Evolutionary conservation across 2,113 vertebrate genomes (phyloP), one percentile per base, ranked within the genome.

Genomic region (Melanotaenia duboulayi): DNA sequence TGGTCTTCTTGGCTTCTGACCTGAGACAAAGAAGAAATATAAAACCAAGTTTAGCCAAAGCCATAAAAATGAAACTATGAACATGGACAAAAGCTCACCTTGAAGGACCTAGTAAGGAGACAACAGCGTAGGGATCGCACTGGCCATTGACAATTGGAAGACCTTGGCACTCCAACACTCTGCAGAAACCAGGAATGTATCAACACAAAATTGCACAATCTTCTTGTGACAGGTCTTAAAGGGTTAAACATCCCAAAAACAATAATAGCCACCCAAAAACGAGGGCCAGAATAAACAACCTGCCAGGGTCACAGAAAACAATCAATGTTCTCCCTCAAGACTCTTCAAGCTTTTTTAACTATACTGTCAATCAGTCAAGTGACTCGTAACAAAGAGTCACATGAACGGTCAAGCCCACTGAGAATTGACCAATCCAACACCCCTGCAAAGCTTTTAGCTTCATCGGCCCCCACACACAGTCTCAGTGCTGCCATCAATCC

Each of bases 1-100:
- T 99, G 7, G 97, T 99, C 93, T 99, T 99, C 91, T 99, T 99
- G 52, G 95, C 96, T 89, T 99, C 98, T 2, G 97, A 96, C 90
- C 98, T 99, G 89, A 56, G 61, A 65, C 32, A 57, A 55, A 40
- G 65, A 78, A 74, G 10, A n/a, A 9, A 59, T 23, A 55, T 50
- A 6, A 71, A 65, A 16, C 2, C 32, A 14, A 2, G n/a, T 37
- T 40, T 12, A 58, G 52, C 4, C 0, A 44, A 56, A 50, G 14
- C 0, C 1, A 73, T 56, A 3, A 55, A 56, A 8, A 11, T 42
- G 12, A 65, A 25, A 44, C 2, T 8, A 35, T 6, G 44, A 23
- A 39, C 11, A 11, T 62, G 60, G 22, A 17, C 4, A 48, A 8
- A 25, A 52, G 44, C 93, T 95, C 87, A 95, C 98, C 97, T 97